phyloP scores from a whole-genome alignment of 2,797 vertebrate genomes.

The Tachyglossus aculeatus region DNA sequence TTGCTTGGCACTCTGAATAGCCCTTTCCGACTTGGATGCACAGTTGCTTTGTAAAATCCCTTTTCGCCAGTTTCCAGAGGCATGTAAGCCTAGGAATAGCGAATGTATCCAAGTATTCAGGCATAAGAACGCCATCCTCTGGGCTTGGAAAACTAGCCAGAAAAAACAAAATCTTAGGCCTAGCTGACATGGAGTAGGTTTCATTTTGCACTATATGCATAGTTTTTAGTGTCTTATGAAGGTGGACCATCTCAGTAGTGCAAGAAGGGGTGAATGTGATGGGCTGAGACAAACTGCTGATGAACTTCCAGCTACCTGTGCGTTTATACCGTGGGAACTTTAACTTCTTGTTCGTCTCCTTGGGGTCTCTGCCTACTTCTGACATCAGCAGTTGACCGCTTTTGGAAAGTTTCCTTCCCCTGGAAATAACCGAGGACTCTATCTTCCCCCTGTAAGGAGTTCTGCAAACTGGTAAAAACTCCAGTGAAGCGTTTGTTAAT shows the following conservation, averaged over 20 bases:
- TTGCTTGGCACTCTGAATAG: conserved; percentile 20
- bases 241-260: conserved; percentile 6
- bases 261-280: background rate
- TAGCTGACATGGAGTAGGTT: background rate
- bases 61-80: conserved; percentile 17
- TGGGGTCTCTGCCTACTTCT: conserved; percentile 8
- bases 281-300: background rate
- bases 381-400: background rate
- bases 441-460: background rate
- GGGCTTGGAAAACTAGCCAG: background rate
- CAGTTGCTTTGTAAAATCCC: conserved; percentile 44
- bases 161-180: conserved; percentile 9
- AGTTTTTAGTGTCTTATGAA: conserved; percentile 1
- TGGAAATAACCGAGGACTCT: background rate
- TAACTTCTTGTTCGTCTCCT: background rate
- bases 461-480: conserved; percentile 20
- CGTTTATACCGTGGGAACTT: conserved; percentile 19
- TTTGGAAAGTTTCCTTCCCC: conserved; percentile 5
- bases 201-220: conserved; percentile 41
- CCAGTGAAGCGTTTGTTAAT: conserved; percentile 25
- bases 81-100: background rate
- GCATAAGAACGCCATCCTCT: background rate
- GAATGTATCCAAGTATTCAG: background rate
- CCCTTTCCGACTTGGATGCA: conserved; percentile 5
- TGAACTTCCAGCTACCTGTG: background rate